phyloP scores from a whole-genome alignment of 2,888 invertebrate genomes.

The Odontothrips loti region DNA sequence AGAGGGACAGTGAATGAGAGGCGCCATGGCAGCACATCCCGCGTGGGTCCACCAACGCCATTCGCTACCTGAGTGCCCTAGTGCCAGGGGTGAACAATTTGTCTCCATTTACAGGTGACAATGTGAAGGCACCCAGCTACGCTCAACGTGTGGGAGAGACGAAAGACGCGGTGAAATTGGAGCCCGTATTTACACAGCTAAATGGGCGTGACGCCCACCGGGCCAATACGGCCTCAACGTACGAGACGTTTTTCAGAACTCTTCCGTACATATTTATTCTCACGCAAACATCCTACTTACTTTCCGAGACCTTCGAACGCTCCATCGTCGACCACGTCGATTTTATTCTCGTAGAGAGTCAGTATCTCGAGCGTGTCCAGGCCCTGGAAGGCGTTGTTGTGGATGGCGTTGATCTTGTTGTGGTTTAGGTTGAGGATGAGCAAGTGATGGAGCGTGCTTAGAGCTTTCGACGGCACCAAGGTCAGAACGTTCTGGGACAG shows the following conservation, averaged over 20 bases:
- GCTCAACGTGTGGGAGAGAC: not conserved
- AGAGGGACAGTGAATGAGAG: not conserved
- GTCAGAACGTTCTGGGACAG: constrained; percentile 80
- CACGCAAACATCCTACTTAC: constrained; percentile 52
- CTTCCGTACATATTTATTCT: no score
- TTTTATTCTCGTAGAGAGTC: constrained; percentile 80
- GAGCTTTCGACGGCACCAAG: constrained; percentile 73
- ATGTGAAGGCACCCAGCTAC: not conserved
- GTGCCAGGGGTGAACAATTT: not conserved
- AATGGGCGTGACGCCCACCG: no score
- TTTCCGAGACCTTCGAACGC: constrained; percentile 84
- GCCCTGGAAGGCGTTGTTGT: constrained; percentile 78
- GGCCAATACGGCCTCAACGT: no score
- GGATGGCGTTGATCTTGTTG: constrained; percentile 74
- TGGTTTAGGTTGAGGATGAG: constrained; percentile 86
- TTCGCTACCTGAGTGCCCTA: not conserved
- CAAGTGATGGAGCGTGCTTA: constrained; percentile 74
- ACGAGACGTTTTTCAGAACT: no score
- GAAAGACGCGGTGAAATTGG: not conserved
- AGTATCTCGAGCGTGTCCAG: constrained; percentile 81
- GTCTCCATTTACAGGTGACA: not conserved
- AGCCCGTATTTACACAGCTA: no score
- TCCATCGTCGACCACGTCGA: constrained; percentile 70
- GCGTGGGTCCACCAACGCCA: not conserved
- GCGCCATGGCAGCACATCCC: no score